Evolutionary conservation across 2,888 invertebrate species (phyloP).

Genomic region (Neocrepidodera transversa): DNA sequence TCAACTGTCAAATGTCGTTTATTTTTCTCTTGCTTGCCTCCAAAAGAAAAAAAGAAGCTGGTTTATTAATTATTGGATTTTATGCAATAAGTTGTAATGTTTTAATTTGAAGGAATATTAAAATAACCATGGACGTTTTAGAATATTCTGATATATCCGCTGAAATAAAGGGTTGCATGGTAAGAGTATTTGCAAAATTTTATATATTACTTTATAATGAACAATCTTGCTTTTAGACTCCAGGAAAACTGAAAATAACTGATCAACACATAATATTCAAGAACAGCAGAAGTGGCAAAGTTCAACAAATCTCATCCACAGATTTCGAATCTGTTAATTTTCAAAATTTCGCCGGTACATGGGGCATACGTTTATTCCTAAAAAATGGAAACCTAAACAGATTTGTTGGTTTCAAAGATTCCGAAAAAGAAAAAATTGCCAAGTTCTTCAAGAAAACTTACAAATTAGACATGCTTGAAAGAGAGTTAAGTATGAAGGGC

Average conservation of each 20-base stretch:
- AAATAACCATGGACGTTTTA: constrained; percentile 80
- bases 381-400: constrained; percentile 90
- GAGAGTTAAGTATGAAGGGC: constrained; percentile 92
- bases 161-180: constrained; percentile 88
- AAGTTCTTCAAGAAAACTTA: constrained; percentile 88
- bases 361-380: constrained; percentile 88
- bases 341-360: constrained; percentile 88
- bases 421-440: constrained; percentile 93
- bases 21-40: no score
- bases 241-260: constrained; percentile 90
- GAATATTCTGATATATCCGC: constrained; percentile 87
- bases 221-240: constrained; percentile 69
- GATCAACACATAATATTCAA: constrained; percentile 92
- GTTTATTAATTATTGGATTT: no score
- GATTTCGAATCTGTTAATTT: constrained; percentile 93
- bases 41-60: no score
- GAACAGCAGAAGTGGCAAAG: constrained; percentile 95
- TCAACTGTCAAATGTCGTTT: no score
- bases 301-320: constrained; percentile 82
- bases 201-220: neutral
- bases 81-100: no score
- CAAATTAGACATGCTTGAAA: constrained; percentile 85
- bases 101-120: no score
- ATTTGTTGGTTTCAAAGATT: constrained; percentile 92
- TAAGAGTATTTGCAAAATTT: constrained; percentile 60